Percentiles rank a stretch among this genome's conserved stretches.
These are phyloP conservation scores for Cheilosia urbana DNA, from an alignment of 2,888 invertebrate genomes.

Conservation along the genomic window DNA sequence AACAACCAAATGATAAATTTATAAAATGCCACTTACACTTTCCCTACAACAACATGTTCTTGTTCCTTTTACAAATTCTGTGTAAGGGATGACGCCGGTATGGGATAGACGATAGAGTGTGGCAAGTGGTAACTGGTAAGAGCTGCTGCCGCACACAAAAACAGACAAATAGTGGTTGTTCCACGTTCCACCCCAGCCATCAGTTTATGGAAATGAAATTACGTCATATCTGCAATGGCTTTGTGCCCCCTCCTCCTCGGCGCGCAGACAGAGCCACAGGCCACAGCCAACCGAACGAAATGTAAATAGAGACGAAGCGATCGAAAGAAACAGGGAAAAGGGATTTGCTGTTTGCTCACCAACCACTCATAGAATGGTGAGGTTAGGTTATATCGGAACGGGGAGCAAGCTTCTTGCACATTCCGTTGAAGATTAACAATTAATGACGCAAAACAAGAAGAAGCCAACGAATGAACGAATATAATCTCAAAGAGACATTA, in stretches of 20 bases:
- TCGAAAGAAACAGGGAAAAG: constrained; percentile 5
- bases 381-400: constrained; percentile 5
- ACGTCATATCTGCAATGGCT: constrained; percentile 68
- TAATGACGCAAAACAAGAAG: constrained; percentile 28
- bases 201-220: constrained; percentile 37
- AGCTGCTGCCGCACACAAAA: not conserved
- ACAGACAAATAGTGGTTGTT: constrained; percentile 22
- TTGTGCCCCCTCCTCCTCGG: constrained; percentile 2
- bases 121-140: no score
- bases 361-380: constrained; percentile 1
- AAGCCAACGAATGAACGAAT: constrained; percentile 34
- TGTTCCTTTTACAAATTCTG: constrained; percentile 1
- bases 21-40: constrained; percentile 60
- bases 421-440: constrained; percentile 54
- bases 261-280: not conserved
- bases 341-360: constrained; percentile 11
- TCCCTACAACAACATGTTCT: constrained; percentile 31
- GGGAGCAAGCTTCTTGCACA: constrained; percentile 48
- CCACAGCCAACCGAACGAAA: constrained; percentile 7
- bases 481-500: constrained; percentile 7
- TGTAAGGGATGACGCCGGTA: constrained; percentile 19
- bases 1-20: constrained; percentile 50
- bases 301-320: constrained; percentile 51
- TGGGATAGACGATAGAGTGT: constrained; percentile 12
- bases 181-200: not conserved